phyloP scores from a whole-genome alignment of 2,797 vertebrate species.

The Emydoidea blandingii region DNA sequence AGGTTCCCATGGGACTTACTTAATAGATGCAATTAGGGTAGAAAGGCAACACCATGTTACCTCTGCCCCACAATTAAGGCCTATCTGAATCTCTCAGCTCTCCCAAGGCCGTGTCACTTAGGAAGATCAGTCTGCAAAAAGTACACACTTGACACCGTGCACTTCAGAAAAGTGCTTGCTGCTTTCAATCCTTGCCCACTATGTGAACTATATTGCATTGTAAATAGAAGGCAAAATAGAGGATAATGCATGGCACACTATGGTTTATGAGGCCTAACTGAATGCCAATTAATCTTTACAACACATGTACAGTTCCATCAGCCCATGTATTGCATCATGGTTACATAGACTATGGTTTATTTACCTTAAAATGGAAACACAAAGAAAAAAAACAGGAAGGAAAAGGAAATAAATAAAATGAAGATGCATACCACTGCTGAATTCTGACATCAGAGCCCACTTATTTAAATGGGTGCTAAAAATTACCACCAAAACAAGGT shows the following conservation, averaged over 20 bases:
- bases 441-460: background rate
- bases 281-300: conserved; percentile 63
- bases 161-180: conserved; percentile 6
- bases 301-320: conserved; percentile 5
- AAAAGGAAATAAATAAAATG: conserved; percentile 32
- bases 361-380: background rate
- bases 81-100: background rate
- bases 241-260: background rate
- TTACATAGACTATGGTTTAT: background rate
- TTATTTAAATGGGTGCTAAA: conserved; percentile 38
- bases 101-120: background rate
- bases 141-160: background rate
- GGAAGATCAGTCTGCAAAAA: conserved; percentile 27
- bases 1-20: background rate
- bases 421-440: background rate
- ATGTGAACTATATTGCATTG: background rate
- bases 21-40: conserved; percentile 13
- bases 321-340: background rate
- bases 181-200: background rate
- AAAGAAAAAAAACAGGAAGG: background rate
- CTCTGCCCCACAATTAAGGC: background rate
- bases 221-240: conserved; percentile 49
- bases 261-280: conserved; percentile 60
- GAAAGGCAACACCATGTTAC: background rate
- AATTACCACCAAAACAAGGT: background rate